Percentiles rank a stretch among this genome's conserved stretches.
Conservation (phyloP, 2,888 invertebrate genomes). For the Trichogramma evanescens region DNA sequence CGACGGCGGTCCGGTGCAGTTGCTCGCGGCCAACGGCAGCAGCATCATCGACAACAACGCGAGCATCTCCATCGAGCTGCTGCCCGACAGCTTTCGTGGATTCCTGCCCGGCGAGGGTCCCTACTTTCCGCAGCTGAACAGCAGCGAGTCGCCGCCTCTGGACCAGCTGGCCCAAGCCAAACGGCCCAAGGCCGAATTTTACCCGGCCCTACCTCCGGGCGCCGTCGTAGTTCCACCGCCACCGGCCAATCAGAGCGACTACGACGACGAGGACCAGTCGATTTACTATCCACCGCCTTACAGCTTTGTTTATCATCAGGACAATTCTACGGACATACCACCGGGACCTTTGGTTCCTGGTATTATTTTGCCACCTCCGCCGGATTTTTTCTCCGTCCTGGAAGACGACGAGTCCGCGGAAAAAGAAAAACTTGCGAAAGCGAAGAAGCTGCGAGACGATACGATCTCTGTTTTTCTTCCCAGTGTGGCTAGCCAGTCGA, state of each 20-base stretch:
- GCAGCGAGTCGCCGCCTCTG: slow-evolving; percentile 39
- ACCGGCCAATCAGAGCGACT: slow-evolving; percentile 61
- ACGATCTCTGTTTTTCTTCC: too few relatives aligned
- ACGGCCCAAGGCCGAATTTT: slow-evolving; percentile 47
- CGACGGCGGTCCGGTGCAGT: slow-evolving; percentile 79
- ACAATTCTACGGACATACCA: slow-evolving; percentile 68
- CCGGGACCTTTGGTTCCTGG: slow-evolving; percentile 84
- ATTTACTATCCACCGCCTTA: slow-evolving; percentile 88
- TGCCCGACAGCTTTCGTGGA: slow-evolving; percentile 44
- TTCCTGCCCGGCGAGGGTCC: slow-evolving; percentile 50
- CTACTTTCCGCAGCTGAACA: slow-evolving; percentile 45
- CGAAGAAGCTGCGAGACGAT: slow-evolving; percentile 19
- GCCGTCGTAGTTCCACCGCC: slow-evolving; percentile 52
- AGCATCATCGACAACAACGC: slow-evolving; percentile 57
- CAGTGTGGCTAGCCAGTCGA: slow-evolving; percentile 19
- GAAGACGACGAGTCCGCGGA: slow-evolving; percentile 46
- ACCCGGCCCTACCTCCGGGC: slow-evolving; percentile 58
- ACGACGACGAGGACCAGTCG: slow-evolving; percentile 84
- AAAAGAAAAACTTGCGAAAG: slow-evolving; percentile 14
- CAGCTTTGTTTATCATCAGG: slow-evolving; percentile 74
- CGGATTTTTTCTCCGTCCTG: slow-evolving; percentile 73
- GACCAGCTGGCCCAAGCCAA: slow-evolving; percentile 49
- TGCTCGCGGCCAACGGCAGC: slow-evolving; percentile 74
- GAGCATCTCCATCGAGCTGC: slow-evolving; percentile 28
- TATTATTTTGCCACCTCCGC: slow-evolving; percentile 80